phyloP scores from a whole-genome alignment of 2,888 invertebrate genomes.

The Apoda limacodes region DNA sequence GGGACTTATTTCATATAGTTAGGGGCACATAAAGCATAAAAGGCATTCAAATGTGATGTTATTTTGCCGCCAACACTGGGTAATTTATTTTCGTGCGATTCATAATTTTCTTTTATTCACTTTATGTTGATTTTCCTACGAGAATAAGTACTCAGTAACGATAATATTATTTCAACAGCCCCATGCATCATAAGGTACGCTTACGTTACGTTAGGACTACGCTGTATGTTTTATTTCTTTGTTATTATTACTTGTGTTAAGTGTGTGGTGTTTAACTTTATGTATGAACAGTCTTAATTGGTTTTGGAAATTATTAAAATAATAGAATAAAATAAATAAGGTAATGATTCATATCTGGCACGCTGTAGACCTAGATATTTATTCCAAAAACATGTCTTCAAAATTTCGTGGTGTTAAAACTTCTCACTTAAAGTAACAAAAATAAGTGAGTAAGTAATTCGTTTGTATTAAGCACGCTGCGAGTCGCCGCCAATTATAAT shows the following conservation, averaged over 20 bases:
- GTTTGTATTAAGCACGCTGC: no score
- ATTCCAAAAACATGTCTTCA: no score
- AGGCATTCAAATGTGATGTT: slow-evolving; percentile 70
- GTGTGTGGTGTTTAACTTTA: slow-evolving; percentile 23
- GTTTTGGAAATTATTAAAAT: no score
- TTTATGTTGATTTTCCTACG: slow-evolving; percentile 69
- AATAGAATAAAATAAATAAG: no score
- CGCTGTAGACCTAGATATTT: no score
- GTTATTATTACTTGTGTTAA: slow-evolving; percentile 42
- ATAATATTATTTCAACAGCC: slow-evolving; percentile 68
- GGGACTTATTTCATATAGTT: slow-evolving; percentile 66
- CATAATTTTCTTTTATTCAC: slow-evolving; percentile 71
- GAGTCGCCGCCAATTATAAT: no score
- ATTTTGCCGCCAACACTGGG: slow-evolving; percentile 69
- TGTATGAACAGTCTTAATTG: slow-evolving; percentile 15
- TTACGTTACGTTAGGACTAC: slow-evolving; percentile 27
- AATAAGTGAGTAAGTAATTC: no score
- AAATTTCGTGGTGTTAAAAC: no score
- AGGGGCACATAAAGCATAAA: slow-evolving; percentile 67
- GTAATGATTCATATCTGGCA: no score
- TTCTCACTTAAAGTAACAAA: no score
- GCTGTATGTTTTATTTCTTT: slow-evolving; percentile 57
- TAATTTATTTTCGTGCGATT: slow-evolving; percentile 69
- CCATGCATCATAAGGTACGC: slow-evolving; percentile 51
- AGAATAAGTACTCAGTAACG: slow-evolving; percentile 62